These are phyloP conservation scores for Phainopepla nitens DNA, from an alignment of 2,113 vertebrate species.

Conservation along the genomic window DNA sequence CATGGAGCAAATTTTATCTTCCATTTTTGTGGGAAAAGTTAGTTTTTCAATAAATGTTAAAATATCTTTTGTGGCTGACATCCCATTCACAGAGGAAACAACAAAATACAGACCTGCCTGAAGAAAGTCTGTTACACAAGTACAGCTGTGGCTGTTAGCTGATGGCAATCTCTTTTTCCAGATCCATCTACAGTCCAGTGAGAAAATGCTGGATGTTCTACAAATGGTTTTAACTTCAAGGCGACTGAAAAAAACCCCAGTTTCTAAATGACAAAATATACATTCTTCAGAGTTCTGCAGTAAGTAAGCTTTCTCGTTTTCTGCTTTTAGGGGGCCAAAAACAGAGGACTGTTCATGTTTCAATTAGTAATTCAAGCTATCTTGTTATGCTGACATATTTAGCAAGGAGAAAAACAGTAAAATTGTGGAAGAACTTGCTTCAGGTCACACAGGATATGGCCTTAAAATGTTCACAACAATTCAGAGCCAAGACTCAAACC, in stretches of 20 bases:
- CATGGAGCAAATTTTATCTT: neutral
- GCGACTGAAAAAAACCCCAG: neutral
- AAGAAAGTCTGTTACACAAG: neutral
- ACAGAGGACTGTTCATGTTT: neutral
- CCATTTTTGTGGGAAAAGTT: neutral
- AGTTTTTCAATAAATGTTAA: neutral
- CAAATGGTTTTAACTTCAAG: neutral
- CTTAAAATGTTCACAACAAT: neutral
- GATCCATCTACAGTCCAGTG: neutral
- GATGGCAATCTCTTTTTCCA: neutral
- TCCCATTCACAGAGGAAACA: neutral
- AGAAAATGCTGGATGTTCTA: neutral
- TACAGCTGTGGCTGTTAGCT: fast-evolving
- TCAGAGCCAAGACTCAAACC: neutral
- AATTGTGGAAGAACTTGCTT: neutral
- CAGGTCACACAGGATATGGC: neutral
- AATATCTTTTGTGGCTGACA: neutral
- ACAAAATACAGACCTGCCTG: fast-evolving
- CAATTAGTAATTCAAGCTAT: neutral
- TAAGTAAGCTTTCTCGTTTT: neutral
- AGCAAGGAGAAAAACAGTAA: neutral
- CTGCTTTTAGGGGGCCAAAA: neutral
- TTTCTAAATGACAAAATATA: neutral
- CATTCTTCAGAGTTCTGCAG: neutral
- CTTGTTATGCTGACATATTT: neutral